Conservation (phyloP, 2,797 vertebrate genomes). For the Acridotheres tristis region DNA sequence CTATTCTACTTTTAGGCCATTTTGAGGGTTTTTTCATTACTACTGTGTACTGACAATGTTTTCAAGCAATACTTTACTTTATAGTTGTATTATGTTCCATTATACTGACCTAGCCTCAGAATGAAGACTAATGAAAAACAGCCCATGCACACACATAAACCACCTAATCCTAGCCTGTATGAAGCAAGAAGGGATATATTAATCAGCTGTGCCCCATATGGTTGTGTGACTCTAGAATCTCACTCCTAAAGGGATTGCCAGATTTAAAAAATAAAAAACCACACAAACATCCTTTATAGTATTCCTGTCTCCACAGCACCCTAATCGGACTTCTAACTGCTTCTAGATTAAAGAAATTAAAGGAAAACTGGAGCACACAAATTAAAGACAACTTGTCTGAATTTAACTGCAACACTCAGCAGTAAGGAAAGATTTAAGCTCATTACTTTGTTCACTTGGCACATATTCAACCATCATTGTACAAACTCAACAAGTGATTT, state of each 20-base stretch:
- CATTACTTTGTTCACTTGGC: conserved; percentile 3
- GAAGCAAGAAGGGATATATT: background rate
- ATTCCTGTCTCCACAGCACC: background rate
- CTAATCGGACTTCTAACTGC: background rate
- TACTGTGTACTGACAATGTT: background rate
- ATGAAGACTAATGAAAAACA: background rate
- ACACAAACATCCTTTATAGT: background rate
- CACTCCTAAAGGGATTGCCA: background rate
- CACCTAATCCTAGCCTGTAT: background rate
- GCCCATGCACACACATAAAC: background rate
- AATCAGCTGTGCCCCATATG: background rate
- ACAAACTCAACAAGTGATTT: background rate
- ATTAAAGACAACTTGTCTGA: background rate
- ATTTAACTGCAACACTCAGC: background rate
- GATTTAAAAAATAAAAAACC: background rate
- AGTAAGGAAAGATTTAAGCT: background rate
- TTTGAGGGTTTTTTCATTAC: background rate
- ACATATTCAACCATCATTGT: background rate
- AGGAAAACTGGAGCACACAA: background rate
- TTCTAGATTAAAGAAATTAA: background rate
- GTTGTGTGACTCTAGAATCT: fast-evolving
- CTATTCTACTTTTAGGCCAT: background rate
- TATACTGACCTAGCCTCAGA: background rate
- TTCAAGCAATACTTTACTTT: background rate
- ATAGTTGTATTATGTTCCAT: background rate